These are phyloP conservation scores for Nixonia krombeini DNA, from an alignment of 1,140 invertebrate species.

Conservation along the genomic window DNA sequence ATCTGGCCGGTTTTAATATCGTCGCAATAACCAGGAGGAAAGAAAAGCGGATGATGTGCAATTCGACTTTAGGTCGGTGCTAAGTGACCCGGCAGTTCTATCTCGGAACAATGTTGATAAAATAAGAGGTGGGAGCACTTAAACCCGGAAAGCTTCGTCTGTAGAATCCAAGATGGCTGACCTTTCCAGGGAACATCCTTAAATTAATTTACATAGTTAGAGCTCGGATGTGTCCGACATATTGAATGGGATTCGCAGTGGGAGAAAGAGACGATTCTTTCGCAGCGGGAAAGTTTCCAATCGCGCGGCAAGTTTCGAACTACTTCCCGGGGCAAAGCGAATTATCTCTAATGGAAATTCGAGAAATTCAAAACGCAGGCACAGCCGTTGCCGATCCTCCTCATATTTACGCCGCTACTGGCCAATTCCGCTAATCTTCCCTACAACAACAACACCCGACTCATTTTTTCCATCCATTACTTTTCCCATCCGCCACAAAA, in stretches of 20 bases:
- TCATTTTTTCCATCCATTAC: too few relatives aligned
- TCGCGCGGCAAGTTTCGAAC: conserved; percentile 30
- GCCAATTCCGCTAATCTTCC: too few relatives aligned
- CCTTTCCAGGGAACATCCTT: conserved; percentile 34
- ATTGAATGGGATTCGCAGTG: conserved; percentile 35
- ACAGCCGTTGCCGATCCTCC: too few relatives aligned
- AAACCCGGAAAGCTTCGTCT: conserved; percentile 31
- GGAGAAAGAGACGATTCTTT: conserved; percentile 32
- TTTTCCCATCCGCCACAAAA: too few relatives aligned
- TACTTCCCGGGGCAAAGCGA: conserved; percentile 24
- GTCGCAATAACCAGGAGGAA: too few relatives aligned
- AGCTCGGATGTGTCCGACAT: conserved; percentile 41
- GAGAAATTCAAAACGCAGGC: conserved; percentile 24
- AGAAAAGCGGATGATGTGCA: too few relatives aligned
- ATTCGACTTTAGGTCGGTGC: too few relatives aligned
- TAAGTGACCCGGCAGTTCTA: background rate
- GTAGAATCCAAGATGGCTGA: conserved; percentile 32
- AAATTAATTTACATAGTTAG: conserved; percentile 48
- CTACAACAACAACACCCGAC: too few relatives aligned
- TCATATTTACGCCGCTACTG: too few relatives aligned
- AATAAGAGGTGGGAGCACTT: conserved; percentile 13
- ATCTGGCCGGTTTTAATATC: too few relatives aligned
- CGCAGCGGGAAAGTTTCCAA: conserved; percentile 36
- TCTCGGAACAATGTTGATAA: background rate
- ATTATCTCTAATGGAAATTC: conserved; percentile 37